These are phyloP conservation scores for Drosophila repleta DNA, from an alignment of 1,140 invertebrate genomes.

Conservation along the genomic window DNA sequence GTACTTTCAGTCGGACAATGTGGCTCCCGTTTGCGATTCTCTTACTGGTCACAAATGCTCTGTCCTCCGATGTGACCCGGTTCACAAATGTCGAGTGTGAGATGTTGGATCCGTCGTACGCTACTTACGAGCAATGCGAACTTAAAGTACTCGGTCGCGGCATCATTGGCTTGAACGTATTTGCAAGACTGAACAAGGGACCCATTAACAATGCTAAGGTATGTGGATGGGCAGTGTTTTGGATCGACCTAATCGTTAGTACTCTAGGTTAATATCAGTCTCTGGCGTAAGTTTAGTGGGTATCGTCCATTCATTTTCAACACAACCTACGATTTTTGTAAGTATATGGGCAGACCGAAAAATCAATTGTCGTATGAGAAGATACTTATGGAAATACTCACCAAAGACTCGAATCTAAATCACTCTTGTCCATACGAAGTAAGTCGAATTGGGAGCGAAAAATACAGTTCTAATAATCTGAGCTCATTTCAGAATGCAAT, in stretches of 20 bases:
- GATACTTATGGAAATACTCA: background rate
- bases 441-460: background rate
- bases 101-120: constrained; percentile 21
- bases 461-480: too few species aligned
- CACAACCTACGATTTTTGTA: constrained; percentile 34
- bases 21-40: background rate
- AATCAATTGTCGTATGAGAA: constrained; percentile 4
- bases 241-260: background rate
- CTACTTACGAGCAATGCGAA: constrained; percentile 6
- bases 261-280: constrained; percentile 18
- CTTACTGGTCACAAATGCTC: background rate
- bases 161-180: constrained; percentile 10
- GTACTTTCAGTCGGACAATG: constrained; percentile 1
- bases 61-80: background rate
- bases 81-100: constrained; percentile 43
- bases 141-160: constrained; percentile 23
- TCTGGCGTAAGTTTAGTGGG: constrained; percentile 30
- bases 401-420: constrained; percentile 10
- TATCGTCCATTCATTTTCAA: constrained; percentile 42
- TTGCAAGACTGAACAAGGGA: constrained; percentile 18
- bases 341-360: background rate
- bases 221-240: background rate
- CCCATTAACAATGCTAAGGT: constrained; percentile 33
- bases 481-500: too few species aligned
- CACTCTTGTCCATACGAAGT: constrained; percentile 28